Conservation (phyloP, 64 coral and sea anemone species). For the Acropora yongei region DNA sequence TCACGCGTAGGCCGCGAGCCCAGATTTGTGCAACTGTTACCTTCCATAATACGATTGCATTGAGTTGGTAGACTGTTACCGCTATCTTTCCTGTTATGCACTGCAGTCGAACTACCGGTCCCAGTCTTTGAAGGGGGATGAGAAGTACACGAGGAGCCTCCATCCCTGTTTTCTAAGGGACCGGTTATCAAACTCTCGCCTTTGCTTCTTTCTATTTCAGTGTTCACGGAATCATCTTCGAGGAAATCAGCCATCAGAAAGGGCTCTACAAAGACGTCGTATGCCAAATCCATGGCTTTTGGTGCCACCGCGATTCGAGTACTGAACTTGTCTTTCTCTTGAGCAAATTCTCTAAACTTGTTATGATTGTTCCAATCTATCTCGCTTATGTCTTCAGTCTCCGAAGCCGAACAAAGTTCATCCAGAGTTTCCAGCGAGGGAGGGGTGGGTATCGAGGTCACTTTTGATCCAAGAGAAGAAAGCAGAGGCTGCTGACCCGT, state of each 20-base stretch:
- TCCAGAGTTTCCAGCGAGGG: slow-evolving; percentile 75
- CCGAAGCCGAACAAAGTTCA: slow-evolving; percentile 47
- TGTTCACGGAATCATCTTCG: slow-evolving; percentile 9
- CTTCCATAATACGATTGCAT: background rate
- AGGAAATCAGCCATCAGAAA: slow-evolving; percentile 49
- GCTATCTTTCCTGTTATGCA: background rate
- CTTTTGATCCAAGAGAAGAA: background rate
- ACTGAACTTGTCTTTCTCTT: background rate
- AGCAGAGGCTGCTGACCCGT: background rate
- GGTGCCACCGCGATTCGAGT: background rate
- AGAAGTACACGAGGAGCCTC: background rate
- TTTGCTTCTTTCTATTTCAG: background rate
- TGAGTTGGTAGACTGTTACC: background rate
- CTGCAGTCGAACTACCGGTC: background rate
- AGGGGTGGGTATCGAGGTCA: slow-evolving; percentile 59
- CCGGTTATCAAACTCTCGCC: background rate
- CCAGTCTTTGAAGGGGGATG: background rate
- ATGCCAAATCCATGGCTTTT: background rate
- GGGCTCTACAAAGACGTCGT: background rate
- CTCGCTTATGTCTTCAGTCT: background rate
- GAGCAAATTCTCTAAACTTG: background rate
- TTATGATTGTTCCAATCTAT: background rate
- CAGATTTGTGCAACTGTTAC: background rate
- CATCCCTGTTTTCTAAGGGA: background rate
- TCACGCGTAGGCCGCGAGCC: background rate